Evolutionary conservation across 2,888 invertebrate genomes (phyloP), one percentile per base, ranked within the genome.

Genomic region (Sesia apiformis): DNA sequence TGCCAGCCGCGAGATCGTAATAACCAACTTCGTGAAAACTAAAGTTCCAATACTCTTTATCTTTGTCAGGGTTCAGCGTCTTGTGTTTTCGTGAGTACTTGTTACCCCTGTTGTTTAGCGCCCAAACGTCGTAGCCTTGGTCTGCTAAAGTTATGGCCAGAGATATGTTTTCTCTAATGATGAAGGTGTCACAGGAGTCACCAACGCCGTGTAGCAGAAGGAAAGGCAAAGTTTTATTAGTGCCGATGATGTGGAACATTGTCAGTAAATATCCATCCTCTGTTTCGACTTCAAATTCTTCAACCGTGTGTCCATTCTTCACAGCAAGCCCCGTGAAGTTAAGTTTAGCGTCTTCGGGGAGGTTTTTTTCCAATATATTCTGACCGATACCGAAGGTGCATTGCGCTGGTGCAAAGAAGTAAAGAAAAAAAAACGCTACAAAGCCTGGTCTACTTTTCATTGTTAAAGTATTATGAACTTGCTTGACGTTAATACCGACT

Each of bases 11-110:
- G 2, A 95, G 57, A 73, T 96, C 96, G 63, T 90, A 91, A 51
- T 82, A 67, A 0, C 94, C 95, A 72, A 93, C 92, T 72, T 96
- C 93, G 69, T 95, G 93, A 81, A 91, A 93, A 43, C 93, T 91
- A 66, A 82, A 92, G 40, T 88, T 65, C 92, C 92, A 92, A 63
- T 75, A 92, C 7, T 72, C 60, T 1, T 67, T 57, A 56, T 91
- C 83, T 0, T 57, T 71, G 54, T 84, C 67, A 0, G 87, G 78
- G 54, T 88, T 64, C 69, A 85, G 65, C 3, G 69, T 77, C 0
- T 74, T 65, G 63, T 94, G 94, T n/a, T 73, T 76, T 49, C 89
- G 79, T 3, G 91, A 90, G 71, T 93, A 93, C 7, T 80, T 81
- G 64, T 92, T 93, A 5, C 94, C 95, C 59, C 95, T 84, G 23